Percentiles rank a stretch among this genome's conserved stretches.
These are phyloP conservation scores for Oenanthe melanoleuca DNA, from an alignment of 2,113 vertebrate species.

Conservation along the genomic window DNA sequence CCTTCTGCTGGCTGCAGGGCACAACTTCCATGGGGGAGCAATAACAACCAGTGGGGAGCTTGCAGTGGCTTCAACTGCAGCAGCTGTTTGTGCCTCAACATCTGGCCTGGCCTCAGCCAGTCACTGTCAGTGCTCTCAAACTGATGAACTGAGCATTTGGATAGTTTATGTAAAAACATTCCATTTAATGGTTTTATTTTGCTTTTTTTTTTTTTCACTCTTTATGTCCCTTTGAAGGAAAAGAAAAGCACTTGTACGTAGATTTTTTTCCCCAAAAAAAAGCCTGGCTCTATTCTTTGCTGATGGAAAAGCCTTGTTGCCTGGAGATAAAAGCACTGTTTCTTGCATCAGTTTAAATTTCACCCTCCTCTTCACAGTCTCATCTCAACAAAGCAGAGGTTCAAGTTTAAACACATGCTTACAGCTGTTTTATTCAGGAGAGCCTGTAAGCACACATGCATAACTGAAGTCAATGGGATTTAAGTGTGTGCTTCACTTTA, in stretches of 20 bases:
- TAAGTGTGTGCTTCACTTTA: conserved; percentile 58
- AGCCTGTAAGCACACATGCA: conserved; percentile 1
- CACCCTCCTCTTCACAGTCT: conserved; percentile 45
- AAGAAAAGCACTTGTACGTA: not conserved
- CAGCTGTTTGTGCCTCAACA: conserved; percentile 14
- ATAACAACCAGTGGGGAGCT: not conserved
- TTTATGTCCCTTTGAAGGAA: not conserved
- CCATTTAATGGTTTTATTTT: not conserved
- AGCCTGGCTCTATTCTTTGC: not conserved
- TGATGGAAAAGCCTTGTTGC: conserved; percentile 12
- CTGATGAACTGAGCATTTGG: not conserved
- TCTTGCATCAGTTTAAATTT: conserved; percentile 44
- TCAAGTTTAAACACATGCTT: conserved; percentile 64
- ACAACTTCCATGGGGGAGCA: not conserved
- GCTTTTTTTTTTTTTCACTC: not conserved
- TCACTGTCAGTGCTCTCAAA: not conserved
- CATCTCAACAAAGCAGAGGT: conserved; percentile 57
- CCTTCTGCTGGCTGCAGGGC: not conserved
- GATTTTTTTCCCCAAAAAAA: not conserved
- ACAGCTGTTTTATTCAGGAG: conserved; percentile 50
- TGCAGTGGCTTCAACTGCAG: not conserved
- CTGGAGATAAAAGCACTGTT: conserved; percentile 41
- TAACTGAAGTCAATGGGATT: conserved; percentile 54
- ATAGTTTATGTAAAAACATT: not conserved
- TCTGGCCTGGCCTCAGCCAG: not conserved